Evolutionary conservation across 2,797 vertebrate species (phyloP).

Genomic region (Poeciliopsis presidionis): DNA sequence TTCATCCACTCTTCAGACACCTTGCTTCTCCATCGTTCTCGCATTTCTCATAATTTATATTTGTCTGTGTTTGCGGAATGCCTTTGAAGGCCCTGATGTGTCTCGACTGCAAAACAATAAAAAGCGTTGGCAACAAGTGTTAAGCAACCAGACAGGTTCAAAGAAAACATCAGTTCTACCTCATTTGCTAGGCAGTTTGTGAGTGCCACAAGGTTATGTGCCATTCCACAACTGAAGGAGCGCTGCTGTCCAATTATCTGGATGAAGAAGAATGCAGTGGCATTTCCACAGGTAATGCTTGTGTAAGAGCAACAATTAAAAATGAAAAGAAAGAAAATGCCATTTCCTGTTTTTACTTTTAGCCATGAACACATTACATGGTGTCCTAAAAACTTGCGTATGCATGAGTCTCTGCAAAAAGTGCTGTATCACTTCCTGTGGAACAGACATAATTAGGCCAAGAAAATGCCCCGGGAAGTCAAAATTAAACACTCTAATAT

Average conservation of each 20-base stretch:
- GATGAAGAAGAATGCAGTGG: slow-evolving; percentile 9
- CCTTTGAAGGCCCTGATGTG: slow-evolving; percentile 46
- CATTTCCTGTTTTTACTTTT: slow-evolving; percentile 2
- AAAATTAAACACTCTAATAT: slow-evolving; percentile 78
- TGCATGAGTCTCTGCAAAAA: slow-evolving; percentile 33
- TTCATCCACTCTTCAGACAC: slow-evolving; percentile 60
- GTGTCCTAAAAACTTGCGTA: slow-evolving; percentile 25
- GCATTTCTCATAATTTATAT: slow-evolving; percentile 66
- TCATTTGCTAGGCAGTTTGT: slow-evolving; percentile 42
- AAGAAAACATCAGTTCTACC: slow-evolving; percentile 44
- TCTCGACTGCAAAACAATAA: slow-evolving; percentile 51
- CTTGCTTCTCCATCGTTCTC: slow-evolving; percentile 38
- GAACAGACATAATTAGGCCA: slow-evolving; percentile 72
- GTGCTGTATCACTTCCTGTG: slow-evolving; percentile 41
- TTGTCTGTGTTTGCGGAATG: slow-evolving; percentile 49
- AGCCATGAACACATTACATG: slow-evolving; percentile 5
- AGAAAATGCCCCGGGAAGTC: slow-evolving; percentile 60
- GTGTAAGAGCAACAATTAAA: slow-evolving; percentile 11
- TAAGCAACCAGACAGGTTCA: slow-evolving; percentile 45
- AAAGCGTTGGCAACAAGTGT: slow-evolving; percentile 50
- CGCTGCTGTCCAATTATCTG: slow-evolving; percentile 9
- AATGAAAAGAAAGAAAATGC: neutral
- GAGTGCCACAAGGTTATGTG: slow-evolving; percentile 43
- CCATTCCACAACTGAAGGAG: slow-evolving; percentile 24
- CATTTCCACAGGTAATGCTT: slow-evolving; percentile 22